These are phyloP conservation scores for Notodonta ziczac DNA, from an alignment of 2,888 invertebrate genomes.

Conservation along the genomic window DNA sequence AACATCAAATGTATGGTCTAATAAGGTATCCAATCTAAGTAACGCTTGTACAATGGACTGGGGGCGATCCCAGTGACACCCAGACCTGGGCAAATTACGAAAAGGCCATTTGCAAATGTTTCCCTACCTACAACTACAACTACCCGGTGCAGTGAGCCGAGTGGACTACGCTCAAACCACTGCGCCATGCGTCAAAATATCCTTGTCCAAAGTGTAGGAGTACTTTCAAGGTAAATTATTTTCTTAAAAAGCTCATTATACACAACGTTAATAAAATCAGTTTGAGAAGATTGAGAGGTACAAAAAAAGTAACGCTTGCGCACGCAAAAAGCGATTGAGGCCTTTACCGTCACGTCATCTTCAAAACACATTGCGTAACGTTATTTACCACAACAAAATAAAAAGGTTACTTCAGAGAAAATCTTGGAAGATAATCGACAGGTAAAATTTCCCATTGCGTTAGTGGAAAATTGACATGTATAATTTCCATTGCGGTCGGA, in stretches of 20 bases:
- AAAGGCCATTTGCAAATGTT: too few species aligned
- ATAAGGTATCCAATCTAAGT: too few species aligned
- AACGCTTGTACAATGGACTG: too few species aligned
- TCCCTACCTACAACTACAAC: too few species aligned
- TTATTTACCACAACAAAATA: too few species aligned
- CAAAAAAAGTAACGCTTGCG: not conserved
- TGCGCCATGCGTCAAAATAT: not conserved
- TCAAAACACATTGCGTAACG: not conserved
- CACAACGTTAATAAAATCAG: not conserved
- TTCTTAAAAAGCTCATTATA: not conserved
- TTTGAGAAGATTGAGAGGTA: not conserved
- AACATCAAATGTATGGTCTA: too few species aligned
- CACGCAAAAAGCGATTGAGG: not conserved
- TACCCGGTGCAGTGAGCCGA: too few species aligned
- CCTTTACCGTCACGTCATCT: not conserved
- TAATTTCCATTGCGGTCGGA: too few species aligned
- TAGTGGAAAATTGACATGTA: not conserved
- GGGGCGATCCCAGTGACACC: too few species aligned
- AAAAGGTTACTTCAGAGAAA: not conserved
- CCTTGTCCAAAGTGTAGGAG: not conserved
- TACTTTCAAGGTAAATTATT: not conserved
- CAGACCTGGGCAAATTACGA: too few species aligned
- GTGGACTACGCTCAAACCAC: too few species aligned
- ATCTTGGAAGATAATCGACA: not conserved
- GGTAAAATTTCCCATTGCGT: not conserved